These are phyloP conservation scores for Ciconia boyciana DNA, from an alignment of 2,113 vertebrate genomes.

Conservation along the genomic window DNA sequence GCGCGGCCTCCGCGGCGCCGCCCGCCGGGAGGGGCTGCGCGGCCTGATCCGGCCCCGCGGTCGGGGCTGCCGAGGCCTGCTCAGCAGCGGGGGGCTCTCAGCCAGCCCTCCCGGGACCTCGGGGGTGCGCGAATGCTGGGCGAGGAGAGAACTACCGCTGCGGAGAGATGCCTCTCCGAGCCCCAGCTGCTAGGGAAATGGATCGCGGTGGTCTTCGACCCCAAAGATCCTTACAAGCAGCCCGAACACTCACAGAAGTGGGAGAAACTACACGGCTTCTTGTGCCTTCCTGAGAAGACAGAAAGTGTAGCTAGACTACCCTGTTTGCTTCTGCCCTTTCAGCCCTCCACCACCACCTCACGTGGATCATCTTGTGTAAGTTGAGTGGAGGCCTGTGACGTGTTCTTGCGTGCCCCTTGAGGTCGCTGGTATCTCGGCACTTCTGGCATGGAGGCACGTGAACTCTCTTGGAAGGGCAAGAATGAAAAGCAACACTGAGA, in stretches of 20 bases:
- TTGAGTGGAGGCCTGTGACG: slow-evolving; percentile 72
- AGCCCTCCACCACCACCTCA: not conserved
- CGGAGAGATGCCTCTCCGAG: not conserved
- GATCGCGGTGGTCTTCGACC: not conserved
- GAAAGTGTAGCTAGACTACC: too few species aligned
- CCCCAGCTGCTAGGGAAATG: rapidly evolving
- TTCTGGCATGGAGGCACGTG: slow-evolving; percentile 73
- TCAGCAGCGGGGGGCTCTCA: too few species aligned
- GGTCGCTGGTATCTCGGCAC: slow-evolving; percentile 56
- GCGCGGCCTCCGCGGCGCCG: not conserved
- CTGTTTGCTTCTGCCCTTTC: not conserved
- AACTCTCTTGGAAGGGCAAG: slow-evolving; percentile 80
- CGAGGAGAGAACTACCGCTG: too few species aligned
- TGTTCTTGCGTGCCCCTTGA: not conserved
- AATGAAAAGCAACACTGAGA: slow-evolving; percentile 85
- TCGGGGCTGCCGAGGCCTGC: not conserved
- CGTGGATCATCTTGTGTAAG: slow-evolving; percentile 85
- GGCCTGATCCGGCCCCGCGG: too few species aligned
- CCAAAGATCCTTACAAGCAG: not conserved
- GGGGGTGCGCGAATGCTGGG: too few species aligned
- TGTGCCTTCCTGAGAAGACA: not conserved
- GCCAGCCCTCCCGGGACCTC: too few species aligned
- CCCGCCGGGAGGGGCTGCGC: not conserved
- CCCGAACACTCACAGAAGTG: not conserved
- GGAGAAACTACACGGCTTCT: too few species aligned